Percentiles rank a stretch among this genome's conserved stretches.
phyloP scores from a whole-genome alignment of 35 echinoderm and acorn worm genomes.

The Amphiura filiformis region DNA sequence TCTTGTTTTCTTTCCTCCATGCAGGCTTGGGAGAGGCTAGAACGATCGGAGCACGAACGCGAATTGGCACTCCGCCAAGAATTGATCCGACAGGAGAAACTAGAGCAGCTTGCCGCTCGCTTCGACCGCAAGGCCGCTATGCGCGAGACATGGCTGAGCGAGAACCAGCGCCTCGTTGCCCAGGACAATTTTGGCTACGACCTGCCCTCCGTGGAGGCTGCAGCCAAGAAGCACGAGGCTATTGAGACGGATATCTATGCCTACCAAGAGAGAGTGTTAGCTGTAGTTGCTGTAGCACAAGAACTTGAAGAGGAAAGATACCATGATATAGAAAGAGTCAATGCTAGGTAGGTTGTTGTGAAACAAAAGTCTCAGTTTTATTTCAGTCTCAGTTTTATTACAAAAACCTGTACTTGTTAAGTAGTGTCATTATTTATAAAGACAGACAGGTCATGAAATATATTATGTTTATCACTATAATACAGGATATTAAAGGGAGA shows the following conservation, averaged over 20 bases:
- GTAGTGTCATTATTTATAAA: too few species aligned
- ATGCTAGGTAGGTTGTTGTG: too few species aligned
- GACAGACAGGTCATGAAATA: too few species aligned
- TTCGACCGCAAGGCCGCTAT: constrained; percentile 97
- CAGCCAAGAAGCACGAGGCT: constrained; percentile 98
- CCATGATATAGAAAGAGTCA: constrained; percentile 94
- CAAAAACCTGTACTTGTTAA: too few species aligned
- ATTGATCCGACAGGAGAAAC: constrained; percentile 98
- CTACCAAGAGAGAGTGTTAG: constrained; percentile 94
- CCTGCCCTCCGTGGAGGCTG: constrained; percentile 90
- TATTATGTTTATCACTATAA: too few species aligned
- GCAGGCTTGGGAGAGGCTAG: constrained; percentile 91
- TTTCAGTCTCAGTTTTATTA: too few species aligned
- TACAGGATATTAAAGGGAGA: too few species aligned
- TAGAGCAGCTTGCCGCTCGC: constrained; percentile 88
- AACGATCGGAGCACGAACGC: constrained; percentile 87
- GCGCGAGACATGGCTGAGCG: constrained; percentile 93
- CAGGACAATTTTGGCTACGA: constrained; percentile 99
- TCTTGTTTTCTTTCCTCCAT: not conserved
- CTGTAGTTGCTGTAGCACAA: constrained; percentile 96
- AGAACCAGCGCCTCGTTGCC: constrained; percentile 88
- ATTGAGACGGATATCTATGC: constrained; percentile 99
- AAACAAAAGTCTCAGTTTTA: too few species aligned
- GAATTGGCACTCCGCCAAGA: constrained; percentile 94
- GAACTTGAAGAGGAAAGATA: constrained; percentile 92